phyloP scores from a whole-genome alignment of 2,797 vertebrate species.

The Poeciliopsis turneri region DNA sequence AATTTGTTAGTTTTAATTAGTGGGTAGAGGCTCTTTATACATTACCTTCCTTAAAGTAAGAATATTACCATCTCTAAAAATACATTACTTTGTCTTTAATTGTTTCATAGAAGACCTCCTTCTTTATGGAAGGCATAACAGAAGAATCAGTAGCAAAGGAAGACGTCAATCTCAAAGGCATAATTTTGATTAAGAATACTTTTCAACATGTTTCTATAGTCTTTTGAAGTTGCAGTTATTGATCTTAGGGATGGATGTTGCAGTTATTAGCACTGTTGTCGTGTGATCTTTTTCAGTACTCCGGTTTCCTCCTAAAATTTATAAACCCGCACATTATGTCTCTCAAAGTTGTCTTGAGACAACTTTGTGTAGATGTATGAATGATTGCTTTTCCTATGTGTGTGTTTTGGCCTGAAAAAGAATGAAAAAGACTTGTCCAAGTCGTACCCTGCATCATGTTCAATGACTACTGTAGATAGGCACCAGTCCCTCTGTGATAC shows the following conservation, averaged over 20 bases:
- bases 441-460: background rate
- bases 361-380: background rate
- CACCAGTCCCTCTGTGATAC: background rate
- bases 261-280: background rate
- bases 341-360: background rate
- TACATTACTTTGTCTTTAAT: conserved; percentile 27
- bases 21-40: conserved; percentile 14
- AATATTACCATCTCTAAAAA: conserved; percentile 35
- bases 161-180: background rate
- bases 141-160: background rate
- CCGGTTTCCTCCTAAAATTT: background rate
- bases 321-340: background rate
- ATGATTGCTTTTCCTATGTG: background rate
- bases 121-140: conserved; percentile 11
- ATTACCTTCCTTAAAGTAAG: conserved; percentile 7
- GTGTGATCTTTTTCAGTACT: background rate
- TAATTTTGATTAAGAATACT: background rate
- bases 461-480: background rate
- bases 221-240: background rate
- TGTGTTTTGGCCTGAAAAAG: background rate
- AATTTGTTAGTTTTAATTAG: conserved; percentile 30
- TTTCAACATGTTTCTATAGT: background rate
- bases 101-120: conserved; percentile 37
- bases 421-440: background rate
- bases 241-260: background rate